phyloP scores from a whole-genome alignment of 2,888 invertebrate species.

The Hecatera dysodea region DNA sequence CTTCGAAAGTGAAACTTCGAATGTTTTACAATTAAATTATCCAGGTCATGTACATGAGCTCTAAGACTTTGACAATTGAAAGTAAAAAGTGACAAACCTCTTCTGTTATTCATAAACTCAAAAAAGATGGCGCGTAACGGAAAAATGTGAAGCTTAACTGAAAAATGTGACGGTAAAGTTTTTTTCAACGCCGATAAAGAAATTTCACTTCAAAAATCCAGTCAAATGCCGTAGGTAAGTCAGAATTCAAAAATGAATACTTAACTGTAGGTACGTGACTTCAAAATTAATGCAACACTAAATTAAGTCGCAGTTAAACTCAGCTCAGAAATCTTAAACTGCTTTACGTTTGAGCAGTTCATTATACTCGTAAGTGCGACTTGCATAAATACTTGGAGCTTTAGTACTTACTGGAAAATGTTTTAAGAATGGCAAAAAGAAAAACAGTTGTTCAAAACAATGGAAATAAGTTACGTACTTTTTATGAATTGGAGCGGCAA shows the following conservation, averaged over 20 bases:
- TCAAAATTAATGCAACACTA: conserved; percentile 11
- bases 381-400: conserved; percentile 38
- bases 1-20: no score
- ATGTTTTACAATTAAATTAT: no score
- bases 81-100: no score
- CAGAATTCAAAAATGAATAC: neutral
- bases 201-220: no score
- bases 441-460: conserved; percentile 27
- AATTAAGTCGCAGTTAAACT: conserved; percentile 5
- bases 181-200: no score
- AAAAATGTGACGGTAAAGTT: no score
- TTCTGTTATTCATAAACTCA: no score
- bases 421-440: conserved; percentile 4
- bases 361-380: conserved; percentile 19
- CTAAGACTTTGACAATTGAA: no score
- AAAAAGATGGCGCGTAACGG: no score
- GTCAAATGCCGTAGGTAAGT: no score
- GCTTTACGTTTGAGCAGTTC: conserved; percentile 13
- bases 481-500: conserved; percentile 25
- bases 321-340: conserved; percentile 7
- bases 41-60: no score
- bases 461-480: conserved; percentile 16
- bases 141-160: no score
- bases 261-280: neutral
- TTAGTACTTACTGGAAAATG: conserved; percentile 9